Evolutionary conservation across 2,888 invertebrate species (phyloP), one percentile per base, ranked within the genome.

Genomic region (Cheilosia pagana): DNA sequence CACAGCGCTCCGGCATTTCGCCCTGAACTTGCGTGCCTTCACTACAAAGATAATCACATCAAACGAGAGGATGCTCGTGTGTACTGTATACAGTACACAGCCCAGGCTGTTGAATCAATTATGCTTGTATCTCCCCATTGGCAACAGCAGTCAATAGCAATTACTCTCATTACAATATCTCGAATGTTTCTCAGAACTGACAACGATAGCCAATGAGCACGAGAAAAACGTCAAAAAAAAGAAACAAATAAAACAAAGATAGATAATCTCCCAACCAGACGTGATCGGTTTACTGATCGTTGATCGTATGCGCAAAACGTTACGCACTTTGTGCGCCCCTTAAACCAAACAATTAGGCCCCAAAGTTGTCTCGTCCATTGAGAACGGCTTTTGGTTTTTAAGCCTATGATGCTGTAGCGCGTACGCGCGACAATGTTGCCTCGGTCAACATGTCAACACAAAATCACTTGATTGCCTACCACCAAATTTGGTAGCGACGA

Each of bases 121-220:
- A 83, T 59, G 79, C 60, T 53, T 45, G 31, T 23, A 35, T 79
- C 62, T 65, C 65, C 55, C 55, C 83, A 62, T 60, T 63, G 74
- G 81, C 79, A 67, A 50, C 43, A 85, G 75, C 50, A 85, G 81
- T 85, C 81, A 85, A 81, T 53, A 67, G 48, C 81, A 85, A 85
- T 85, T 85, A 85, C 79, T 76, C 85, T 85, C 81, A 85, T 85
- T 85, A 76, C 65, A 85, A 70, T 75, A 85, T 85, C 78, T 74
- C 57, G 70, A 79, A 85, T 67, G 81, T 77, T 70, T 60, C 65
- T 63, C 60, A n/a, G 41, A 41, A 45, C 67, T 65, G 71, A 81
- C 83, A 79, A 85, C 70, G 81, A 81, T 85, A 71, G 75, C 45
- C 67, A 62, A 43, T 53, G 65, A 23, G 62, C 21, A 48, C 53